A percentile compares a stretch with the other conserved stretches of the same genome.
phyloP scores from a whole-genome alignment of 1,140 invertebrate genomes.

The Melitaea cinxia region DNA sequence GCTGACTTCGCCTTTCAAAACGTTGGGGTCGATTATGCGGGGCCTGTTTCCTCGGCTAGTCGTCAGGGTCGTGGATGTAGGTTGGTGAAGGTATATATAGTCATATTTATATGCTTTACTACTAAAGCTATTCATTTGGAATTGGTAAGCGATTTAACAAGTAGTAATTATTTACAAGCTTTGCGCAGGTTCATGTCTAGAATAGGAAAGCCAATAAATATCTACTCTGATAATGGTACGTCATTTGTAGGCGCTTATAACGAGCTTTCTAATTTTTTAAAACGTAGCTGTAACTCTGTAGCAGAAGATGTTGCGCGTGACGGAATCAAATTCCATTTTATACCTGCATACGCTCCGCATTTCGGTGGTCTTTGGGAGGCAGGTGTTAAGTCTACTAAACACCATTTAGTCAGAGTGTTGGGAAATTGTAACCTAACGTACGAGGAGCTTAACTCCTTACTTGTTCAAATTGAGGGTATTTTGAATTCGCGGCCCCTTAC shows the following conservation, averaged over 20 bases:
- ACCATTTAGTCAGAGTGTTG: conserved; percentile 1
- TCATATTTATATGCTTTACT: conserved; percentile 33
- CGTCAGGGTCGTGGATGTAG: conserved; percentile 25
- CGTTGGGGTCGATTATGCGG: conserved; percentile 28
- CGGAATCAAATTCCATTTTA: conserved; percentile 41
- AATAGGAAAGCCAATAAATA: conserved; percentile 42
- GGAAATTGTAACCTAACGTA: no score
- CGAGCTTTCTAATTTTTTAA: conserved; percentile 30
- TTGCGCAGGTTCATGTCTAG: no score
- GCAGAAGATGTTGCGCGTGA: background rate
- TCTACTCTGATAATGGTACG: conserved; percentile 49
- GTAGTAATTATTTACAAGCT: no score
- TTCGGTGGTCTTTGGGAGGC: conserved; percentile 35
- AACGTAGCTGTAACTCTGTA: background rate
- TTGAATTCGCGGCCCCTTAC: no score
- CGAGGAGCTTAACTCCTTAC: no score
- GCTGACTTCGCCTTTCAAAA: conserved; percentile 18
- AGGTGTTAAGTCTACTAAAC: conserved; percentile 36
- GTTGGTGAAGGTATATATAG: conserved; percentile 29
- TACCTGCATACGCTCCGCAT: conserved; percentile 37
- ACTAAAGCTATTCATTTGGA: conserved; percentile 32
- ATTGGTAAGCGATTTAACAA: no score
- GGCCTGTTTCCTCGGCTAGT: conserved; percentile 14
- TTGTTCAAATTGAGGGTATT: no score
- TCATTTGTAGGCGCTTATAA: conserved; percentile 49